phyloP scores from a whole-genome alignment of 2,888 invertebrate species.

The Therioaphis trifolii region DNA sequence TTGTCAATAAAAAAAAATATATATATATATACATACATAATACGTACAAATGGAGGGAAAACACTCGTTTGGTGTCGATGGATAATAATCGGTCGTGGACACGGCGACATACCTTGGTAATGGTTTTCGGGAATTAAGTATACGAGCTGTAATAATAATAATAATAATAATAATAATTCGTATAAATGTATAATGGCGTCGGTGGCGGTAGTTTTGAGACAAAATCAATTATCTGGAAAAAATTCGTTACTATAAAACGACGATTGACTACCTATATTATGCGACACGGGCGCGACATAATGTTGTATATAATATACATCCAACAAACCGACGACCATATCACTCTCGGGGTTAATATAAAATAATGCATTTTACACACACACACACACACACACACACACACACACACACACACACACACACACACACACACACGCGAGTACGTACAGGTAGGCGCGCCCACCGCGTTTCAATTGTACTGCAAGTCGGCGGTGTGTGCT shows the following conservation, averaged over 20 bases:
- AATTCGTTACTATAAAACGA: neutral
- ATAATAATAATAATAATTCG: constrained; percentile 12
- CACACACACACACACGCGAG: no score
- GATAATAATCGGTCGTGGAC: neutral
- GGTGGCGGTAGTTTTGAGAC: neutral
- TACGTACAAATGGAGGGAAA: neutral
- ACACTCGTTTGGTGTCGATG: constrained; percentile 17
- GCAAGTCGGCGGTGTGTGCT: no score
- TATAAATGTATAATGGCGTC: neutral
- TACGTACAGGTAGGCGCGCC: no score
- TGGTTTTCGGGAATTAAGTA: constrained; percentile 40
- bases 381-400: neutral
- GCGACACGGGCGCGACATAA: neutral
- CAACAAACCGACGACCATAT: neutral
- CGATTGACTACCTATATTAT: neutral
- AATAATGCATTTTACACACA: neutral
- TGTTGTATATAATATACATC: neutral
- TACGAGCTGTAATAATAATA: constrained; percentile 1
- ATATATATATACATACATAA: no score
- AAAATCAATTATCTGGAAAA: neutral
- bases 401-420: no score
- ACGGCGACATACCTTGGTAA: constrained; percentile 48
- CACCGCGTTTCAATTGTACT: no score
- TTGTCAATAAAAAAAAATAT: constrained; percentile 45
- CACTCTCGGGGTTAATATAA: neutral